A percentile compares a stretch with the other conserved stretches of the same genome.
Conservation (phyloP, 2,113 vertebrate genomes). For the Brachypodius melanocephalos region DNA sequence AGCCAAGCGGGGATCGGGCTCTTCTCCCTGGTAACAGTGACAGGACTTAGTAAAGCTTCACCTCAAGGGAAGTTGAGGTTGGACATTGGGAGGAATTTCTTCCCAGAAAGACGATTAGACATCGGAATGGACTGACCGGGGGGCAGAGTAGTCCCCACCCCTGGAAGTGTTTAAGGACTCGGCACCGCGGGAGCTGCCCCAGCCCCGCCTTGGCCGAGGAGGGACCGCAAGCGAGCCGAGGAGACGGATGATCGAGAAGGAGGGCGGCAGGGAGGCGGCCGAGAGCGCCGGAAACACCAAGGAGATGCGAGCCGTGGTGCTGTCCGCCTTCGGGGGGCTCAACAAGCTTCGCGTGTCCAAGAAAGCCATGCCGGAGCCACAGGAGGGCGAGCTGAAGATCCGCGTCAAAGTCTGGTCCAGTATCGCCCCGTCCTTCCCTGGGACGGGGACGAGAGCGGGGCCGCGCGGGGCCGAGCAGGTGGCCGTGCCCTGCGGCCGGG, state of each 20-base stretch:
- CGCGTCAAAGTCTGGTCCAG: conserved; percentile 94
- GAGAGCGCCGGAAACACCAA: conserved; percentile 77
- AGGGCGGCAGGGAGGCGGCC: conserved; percentile 71
- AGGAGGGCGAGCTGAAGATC: conserved; percentile 93
- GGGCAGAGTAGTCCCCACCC: neutral
- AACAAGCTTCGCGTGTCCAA: conserved; percentile 92
- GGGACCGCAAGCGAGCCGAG: conserved; percentile 84
- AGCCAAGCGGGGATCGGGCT: neutral
- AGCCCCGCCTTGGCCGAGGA: conserved; percentile 85
- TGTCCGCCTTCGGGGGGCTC: conserved; percentile 90
- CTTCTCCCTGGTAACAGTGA: neutral
- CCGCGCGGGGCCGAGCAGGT: neutral
- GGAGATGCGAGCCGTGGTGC: conserved; percentile 93
- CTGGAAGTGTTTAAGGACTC: neutral
- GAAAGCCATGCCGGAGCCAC: conserved; percentile 92
- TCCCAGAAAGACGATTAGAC: neutral
- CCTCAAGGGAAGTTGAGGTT: neutral
- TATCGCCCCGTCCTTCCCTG: neutral
- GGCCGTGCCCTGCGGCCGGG: too few relatives aligned
- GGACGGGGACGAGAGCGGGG: neutral
- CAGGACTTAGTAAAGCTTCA: neutral
- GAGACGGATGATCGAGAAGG: conserved; percentile 90
- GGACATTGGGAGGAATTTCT: neutral
- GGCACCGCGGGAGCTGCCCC: conserved; percentile 62
- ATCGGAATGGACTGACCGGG: neutral